Percentiles rank a stretch among this genome's conserved stretches.
Conservation (phyloP, 2,888 invertebrate genomes). For the Archips xylosteana region DNA sequence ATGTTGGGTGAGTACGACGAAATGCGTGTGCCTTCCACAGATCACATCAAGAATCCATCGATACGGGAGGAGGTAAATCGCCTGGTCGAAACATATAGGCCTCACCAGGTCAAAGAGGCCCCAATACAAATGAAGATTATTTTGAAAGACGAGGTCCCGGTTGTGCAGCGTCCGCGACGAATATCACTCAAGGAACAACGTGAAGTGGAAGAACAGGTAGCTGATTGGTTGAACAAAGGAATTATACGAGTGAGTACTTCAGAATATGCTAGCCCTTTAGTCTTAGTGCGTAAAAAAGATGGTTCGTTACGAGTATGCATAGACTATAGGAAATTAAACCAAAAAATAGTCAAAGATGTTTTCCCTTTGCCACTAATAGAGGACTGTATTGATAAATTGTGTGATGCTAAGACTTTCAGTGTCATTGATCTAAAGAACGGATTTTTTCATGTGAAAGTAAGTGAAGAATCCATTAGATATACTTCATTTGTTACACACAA, state of each 20-base stretch:
- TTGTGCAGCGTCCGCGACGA: constrained; percentile 12
- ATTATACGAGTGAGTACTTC: constrained; percentile 8
- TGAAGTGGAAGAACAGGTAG: constrained; percentile 9
- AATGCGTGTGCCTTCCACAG: constrained; percentile 14
- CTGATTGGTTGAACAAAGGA: constrained; percentile 13
- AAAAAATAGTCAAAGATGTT: constrained; percentile 52
- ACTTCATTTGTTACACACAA: constrained; percentile 58
- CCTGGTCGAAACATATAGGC: constrained; percentile 1
- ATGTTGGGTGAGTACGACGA: constrained; percentile 13
- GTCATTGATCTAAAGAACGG: constrained; percentile 54
- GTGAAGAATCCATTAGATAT: constrained; percentile 52
- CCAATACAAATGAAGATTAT: constrained; percentile 16
- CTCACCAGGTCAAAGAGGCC: constrained; percentile 13
- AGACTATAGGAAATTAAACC: constrained; percentile 48
- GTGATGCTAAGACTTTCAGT: constrained; percentile 42
- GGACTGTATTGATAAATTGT: constrained; percentile 61
- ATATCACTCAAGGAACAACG: constrained; percentile 6
- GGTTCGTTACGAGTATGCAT: constrained; percentile 50
- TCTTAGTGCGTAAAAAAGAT: constrained; percentile 13
- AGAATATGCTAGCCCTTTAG: constrained; percentile 15
- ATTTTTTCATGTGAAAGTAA: constrained; percentile 59
- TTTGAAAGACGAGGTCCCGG: constrained; percentile 12
- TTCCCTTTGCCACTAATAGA: constrained; percentile 63
- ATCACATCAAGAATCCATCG: constrained; percentile 4
- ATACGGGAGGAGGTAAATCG: constrained; percentile 12